Evolutionary conservation across 2,113 vertebrate species (phyloP).

Genomic region (Hemichromis elongatus): DNA sequence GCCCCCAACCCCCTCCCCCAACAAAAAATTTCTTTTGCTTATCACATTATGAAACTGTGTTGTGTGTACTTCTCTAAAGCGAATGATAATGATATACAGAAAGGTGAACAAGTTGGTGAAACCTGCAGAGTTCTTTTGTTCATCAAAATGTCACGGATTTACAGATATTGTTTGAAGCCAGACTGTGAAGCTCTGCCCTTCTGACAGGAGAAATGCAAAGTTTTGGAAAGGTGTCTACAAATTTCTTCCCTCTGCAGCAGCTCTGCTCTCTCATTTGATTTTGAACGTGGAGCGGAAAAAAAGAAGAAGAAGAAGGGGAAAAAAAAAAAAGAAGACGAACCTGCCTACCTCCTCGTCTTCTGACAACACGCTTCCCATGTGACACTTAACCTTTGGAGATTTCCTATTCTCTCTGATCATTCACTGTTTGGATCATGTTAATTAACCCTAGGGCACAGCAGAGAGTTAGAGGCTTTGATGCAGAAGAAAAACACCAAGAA

Average conservation of each 20-base stretch:
- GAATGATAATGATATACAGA: background rate
- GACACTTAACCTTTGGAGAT: constrained; percentile 78
- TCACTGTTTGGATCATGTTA: constrained; percentile 75
- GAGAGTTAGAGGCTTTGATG: constrained; percentile 69
- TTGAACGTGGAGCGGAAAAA: constrained; percentile 4
- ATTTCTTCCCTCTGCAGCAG: constrained; percentile 14
- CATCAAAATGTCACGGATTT: constrained; percentile 45
- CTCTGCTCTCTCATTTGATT: constrained; percentile 53
- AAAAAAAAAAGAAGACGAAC: background rate
- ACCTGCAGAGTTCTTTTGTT: constrained; percentile 32
- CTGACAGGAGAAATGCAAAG: constrained; percentile 63
- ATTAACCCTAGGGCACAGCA: constrained; percentile 73
- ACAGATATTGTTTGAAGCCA: constrained; percentile 56
- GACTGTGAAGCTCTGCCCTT: constrained; percentile 15
- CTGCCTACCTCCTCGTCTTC: constrained; percentile 38
- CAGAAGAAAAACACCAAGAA: constrained; percentile 32
- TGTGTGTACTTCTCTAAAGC: constrained; percentile 23
- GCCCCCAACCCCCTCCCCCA: background rate
- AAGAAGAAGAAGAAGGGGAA: background rate
- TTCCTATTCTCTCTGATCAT: constrained; percentile 72
- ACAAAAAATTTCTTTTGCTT: background rate
- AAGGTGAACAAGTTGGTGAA: background rate
- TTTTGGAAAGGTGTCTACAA: constrained; percentile 65
- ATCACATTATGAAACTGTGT: constrained; percentile 5
- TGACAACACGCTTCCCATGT: constrained; percentile 75